phyloP scores from a whole-genome alignment of 64 coral and sea anemone genomes.

The Stichodactyla mertensii region DNA sequence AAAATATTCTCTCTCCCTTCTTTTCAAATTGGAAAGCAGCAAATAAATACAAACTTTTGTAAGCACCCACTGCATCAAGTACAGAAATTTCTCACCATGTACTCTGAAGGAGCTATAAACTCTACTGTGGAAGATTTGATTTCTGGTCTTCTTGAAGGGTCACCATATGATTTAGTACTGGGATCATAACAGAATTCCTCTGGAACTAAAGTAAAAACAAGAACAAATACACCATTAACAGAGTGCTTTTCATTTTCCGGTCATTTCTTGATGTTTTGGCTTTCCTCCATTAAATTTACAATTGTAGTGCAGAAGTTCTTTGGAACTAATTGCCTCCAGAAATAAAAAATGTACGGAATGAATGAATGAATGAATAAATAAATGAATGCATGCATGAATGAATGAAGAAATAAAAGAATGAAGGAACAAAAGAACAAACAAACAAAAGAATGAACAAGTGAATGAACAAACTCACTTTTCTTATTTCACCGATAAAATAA shows the following conservation, averaged over 20 bases:
- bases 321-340: no score
- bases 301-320: not conserved
- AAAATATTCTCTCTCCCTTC: no score
- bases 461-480: no score
- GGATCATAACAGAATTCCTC: slow-evolving; percentile 99
- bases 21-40: no score
- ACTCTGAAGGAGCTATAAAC: slow-evolving; percentile 98
- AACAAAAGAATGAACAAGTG: no score
- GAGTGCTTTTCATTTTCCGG: not conserved
- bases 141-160: slow-evolving; percentile 94
- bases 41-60: not conserved
- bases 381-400: no score
- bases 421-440: no score
- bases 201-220: slow-evolving; percentile 56
- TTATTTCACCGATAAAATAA: no score
- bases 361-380: no score
- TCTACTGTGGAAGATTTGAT: slow-evolving; percentile 85
- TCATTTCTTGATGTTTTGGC: not conserved
- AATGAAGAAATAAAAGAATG: no score
- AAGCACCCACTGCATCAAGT: not conserved
- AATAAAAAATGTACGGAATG: no score
- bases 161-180: slow-evolving; percentile 78
- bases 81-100: slow-evolving; percentile 53
- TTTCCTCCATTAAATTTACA: not conserved
- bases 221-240: not conserved